A percentile compares a stretch with the other conserved stretches of the same genome.
Conservation (phyloP, 2,113 vertebrate genomes). For the Stictonetta naevosa region DNA sequence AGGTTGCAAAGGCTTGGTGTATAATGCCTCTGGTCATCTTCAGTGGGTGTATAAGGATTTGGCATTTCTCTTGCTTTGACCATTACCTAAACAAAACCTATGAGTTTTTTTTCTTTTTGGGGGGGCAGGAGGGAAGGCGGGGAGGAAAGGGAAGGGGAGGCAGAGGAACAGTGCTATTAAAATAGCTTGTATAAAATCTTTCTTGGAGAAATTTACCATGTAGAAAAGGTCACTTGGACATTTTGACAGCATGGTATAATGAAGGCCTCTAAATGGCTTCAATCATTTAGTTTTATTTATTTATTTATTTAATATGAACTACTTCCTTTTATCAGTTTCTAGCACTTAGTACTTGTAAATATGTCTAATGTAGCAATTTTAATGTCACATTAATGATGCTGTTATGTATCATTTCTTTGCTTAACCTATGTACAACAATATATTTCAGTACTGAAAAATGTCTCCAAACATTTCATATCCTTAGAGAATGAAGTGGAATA, state of each 20-base stretch:
- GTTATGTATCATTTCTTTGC: background rate
- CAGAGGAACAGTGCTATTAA: background rate
- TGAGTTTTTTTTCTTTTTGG: background rate
- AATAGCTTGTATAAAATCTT: background rate
- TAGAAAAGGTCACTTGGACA: slow-evolving; percentile 50
- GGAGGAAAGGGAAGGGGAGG: no score
- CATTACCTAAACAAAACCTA: background rate
- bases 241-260: slow-evolving; percentile 40
- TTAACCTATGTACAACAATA: background rate
- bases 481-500: background rate
- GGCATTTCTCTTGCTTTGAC: background rate
- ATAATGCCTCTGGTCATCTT: background rate
- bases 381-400: slow-evolving; percentile 29
- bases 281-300: background rate
- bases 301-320: background rate
- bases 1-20: background rate
- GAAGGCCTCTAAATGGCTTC: background rate
- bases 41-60: background rate
- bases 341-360: slow-evolving; percentile 11
- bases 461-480: background rate
- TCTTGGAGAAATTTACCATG: background rate
- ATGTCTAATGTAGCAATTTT: background rate
- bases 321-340: background rate
- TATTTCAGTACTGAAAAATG: background rate
- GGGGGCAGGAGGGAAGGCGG: no score